Base-by-base conservation (phyloP, 2,797 vertebrate species). In the Pitangus sulphuratus region DNA sequence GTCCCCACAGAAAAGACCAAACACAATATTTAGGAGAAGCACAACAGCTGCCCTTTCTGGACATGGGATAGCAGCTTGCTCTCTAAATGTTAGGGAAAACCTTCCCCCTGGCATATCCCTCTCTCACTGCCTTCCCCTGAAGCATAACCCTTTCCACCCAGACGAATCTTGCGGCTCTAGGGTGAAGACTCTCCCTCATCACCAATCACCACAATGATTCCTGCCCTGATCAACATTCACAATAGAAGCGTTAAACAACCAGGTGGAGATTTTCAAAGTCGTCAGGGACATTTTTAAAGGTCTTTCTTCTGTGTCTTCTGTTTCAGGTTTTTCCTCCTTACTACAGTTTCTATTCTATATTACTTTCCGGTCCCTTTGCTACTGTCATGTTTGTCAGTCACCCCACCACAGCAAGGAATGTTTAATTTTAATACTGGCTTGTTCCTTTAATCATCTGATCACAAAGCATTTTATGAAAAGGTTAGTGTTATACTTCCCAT, bases 121-220 rank as follows among this genome's bases (percentile, higher is more conserved):
- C n/a, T 81, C 17, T 14, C 39, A 7, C 10, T 71, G 71, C 4
- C 24, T 71, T 18, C 7, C 8, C 20, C 8, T 62, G 48, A 51
- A 75, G 33, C 42, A 60, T 4, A 62, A 3, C 3, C 5, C 74
- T 87, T 75, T 14, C 35, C 53, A 78, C 11, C 13, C 22, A 51
- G 19, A 48, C 0, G 1, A 76, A 77, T 57, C 19, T 44, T 42
- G 8, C 1, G 3, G 25, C 28, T 69, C 11, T 11, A 7, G 5
- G 15, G 7, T 4, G 1, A 1, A 0, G 8, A 2, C 9, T 78
- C 20, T 14, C 14, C 33, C 21, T 66, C 6, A 1, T 64, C 30
- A 20, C 28, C 31, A 56, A 16, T 7, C 20, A 68, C 14, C 6
- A 13, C 8, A 54, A 9, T 39, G 48, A 83, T 57, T 76, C 42